phyloP scores from a whole-genome alignment of 2,888 invertebrate genomes.

The Pterobdella sp. region DNA sequence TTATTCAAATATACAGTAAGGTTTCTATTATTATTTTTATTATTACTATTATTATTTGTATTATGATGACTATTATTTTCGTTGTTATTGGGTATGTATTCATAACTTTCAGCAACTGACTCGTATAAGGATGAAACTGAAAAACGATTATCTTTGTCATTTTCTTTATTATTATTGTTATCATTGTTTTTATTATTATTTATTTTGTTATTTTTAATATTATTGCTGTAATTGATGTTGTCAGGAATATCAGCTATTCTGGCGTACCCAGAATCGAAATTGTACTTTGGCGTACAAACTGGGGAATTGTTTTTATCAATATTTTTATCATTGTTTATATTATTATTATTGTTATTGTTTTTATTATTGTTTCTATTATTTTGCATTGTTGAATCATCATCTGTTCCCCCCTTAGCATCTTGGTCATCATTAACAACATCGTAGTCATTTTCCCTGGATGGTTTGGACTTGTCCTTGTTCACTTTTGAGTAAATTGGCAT shows the following conservation, averaged over 20 bases:
- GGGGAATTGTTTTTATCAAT: background rate
- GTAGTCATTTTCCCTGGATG: background rate
- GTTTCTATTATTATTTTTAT: background rate
- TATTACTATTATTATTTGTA: background rate
- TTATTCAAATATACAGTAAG: background rate
- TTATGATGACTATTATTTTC: background rate
- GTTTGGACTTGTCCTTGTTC: background rate
- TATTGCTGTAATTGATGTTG: background rate
- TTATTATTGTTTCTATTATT: background rate
- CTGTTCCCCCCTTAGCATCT: background rate
- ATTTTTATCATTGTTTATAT: background rate
- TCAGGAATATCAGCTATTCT: background rate
- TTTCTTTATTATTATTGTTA: background rate
- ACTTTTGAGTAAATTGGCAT: background rate
- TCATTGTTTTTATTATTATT: constrained; percentile 15
- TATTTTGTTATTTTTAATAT: constrained; percentile 1
- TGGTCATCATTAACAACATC: background rate
- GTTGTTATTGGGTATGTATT: background rate
- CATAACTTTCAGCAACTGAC: background rate
- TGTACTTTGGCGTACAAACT: no score
- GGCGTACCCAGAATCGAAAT: background rate
- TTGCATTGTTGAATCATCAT: no score
- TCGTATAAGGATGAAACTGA: background rate
- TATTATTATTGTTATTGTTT: background rate
- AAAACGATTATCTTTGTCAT: background rate